These are phyloP conservation scores for Aleiodes sp. DNA, from an alignment of 1,140 invertebrate species.

Conservation along the genomic window DNA sequence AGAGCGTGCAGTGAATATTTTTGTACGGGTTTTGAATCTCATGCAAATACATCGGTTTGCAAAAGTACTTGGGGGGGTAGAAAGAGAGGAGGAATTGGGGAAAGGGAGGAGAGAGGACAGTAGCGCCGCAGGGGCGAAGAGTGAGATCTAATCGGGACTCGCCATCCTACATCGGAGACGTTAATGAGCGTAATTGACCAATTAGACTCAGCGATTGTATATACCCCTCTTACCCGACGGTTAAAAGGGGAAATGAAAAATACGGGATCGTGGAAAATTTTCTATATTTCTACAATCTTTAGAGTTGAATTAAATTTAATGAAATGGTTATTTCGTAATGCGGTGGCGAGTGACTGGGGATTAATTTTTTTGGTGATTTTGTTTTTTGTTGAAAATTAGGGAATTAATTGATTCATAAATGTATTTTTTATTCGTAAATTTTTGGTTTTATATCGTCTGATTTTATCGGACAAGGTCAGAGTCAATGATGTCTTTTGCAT, in stretches of 20 bases:
- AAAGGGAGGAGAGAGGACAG: conserved; percentile 24
- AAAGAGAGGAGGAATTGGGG: conserved; percentile 21
- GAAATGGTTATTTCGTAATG: not conserved
- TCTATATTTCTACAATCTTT: conserved; percentile 18
- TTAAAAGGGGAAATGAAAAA: conserved; percentile 46
- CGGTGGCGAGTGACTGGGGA: not conserved
- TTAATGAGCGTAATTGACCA: conserved; percentile 68
- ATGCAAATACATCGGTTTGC: conserved; percentile 21
- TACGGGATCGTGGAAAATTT: conserved; percentile 37
- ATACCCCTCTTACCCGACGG: not conserved
- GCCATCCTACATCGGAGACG: conserved; percentile 59
- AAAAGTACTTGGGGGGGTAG: not conserved
- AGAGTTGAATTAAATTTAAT: not conserved
- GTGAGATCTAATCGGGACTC: conserved; percentile 61
- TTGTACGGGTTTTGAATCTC: conserved; percentile 15
- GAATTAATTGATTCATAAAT: not conserved
- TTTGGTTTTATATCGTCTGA: conserved; percentile 10
- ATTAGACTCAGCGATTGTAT: conserved; percentile 60
- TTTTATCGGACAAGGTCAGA: conserved; percentile 41
- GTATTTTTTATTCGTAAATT: not conserved
- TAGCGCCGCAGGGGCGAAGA: conserved; percentile 36
- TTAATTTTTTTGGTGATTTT: not conserved
- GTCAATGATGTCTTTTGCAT: conserved; percentile 40
- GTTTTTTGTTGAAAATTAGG: conserved; percentile 1
- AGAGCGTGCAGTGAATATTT: conserved; percentile 27